Percentiles rank a stretch among this genome's conserved stretches.
Conservation (phyloP, 2,888 invertebrate species). For the Melanostoma scalare region DNA sequence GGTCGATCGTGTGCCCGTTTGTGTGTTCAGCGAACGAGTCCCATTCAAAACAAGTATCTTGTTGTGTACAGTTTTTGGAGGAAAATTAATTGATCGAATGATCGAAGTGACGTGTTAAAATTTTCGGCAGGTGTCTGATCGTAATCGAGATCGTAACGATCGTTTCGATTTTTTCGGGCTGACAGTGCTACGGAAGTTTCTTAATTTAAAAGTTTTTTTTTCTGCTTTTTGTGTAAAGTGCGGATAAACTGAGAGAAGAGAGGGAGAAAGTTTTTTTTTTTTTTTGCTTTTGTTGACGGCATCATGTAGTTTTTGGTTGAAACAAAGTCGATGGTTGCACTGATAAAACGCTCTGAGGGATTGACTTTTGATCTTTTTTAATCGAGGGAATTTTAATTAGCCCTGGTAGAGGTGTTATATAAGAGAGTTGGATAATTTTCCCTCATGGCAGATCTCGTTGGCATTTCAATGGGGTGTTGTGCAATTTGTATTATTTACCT, state of each 20-base stretch:
- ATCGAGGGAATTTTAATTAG: slow-evolving; percentile 52
- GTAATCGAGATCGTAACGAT: slow-evolving; percentile 60
- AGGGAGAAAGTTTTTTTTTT: slow-evolving; percentile 26
- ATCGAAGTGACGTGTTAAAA: slow-evolving; percentile 73
- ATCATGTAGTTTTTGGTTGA: slow-evolving; percentile 10
- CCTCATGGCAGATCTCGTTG: slow-evolving; percentile 18
- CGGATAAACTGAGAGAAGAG: not conserved
- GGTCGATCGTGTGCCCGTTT: slow-evolving; percentile 37
- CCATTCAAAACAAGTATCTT: slow-evolving; percentile 31
- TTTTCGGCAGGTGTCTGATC: slow-evolving; percentile 71
- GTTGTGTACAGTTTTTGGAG: slow-evolving; percentile 44
- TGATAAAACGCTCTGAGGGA: slow-evolving; percentile 18
- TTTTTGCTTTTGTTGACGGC: slow-evolving; percentile 8
- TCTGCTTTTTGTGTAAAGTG: not conserved
- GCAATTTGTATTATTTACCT: slow-evolving; percentile 25
- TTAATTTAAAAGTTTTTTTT: not conserved
- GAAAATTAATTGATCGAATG: slow-evolving; percentile 72
- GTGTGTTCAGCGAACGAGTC: slow-evolving; percentile 36
- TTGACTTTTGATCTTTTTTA: slow-evolving; percentile 51
- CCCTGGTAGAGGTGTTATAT: slow-evolving; percentile 27
- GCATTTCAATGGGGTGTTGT: slow-evolving; percentile 30
- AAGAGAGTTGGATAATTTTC: slow-evolving; percentile 11
- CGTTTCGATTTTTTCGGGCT: slow-evolving; percentile 45
- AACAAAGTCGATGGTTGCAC: slow-evolving; percentile 20
- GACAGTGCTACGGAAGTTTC: slow-evolving; percentile 34